These are phyloP conservation scores for Tragelaphus strepsiceros DNA, from an alignment of 2,113 vertebrate species.

Conservation along the genomic window DNA sequence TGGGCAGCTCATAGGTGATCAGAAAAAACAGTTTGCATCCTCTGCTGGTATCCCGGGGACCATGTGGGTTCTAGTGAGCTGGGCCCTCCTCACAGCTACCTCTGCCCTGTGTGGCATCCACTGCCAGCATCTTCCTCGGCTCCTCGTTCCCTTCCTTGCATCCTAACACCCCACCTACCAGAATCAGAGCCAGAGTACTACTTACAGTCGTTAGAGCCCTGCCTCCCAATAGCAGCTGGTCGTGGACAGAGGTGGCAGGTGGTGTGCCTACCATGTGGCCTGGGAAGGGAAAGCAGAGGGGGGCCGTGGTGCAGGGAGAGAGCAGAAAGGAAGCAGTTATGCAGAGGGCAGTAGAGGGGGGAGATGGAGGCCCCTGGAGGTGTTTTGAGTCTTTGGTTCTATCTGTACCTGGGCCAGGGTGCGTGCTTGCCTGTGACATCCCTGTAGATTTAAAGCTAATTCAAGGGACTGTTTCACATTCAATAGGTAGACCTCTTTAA, in stretches of 20 bases:
- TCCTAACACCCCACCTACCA: neutral
- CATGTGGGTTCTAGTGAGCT: neutral
- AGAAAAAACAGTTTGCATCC: neutral
- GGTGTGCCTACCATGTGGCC: neutral
- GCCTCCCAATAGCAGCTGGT: neutral
- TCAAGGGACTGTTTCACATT: neutral
- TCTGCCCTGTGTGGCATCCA: neutral
- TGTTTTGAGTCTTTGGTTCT: neutral
- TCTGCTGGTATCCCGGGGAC: neutral
- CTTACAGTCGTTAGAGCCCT: neutral
- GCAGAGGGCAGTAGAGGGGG: neutral
- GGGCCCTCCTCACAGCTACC: neutral
- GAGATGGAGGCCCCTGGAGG: neutral
- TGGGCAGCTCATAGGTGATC: neutral
- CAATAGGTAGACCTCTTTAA: neutral
- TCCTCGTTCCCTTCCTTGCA: neutral
- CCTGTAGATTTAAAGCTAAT: neutral
- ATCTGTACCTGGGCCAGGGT: neutral
- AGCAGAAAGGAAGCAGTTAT: neutral
- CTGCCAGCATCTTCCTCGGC: neutral
- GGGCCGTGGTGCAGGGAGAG: neutral
- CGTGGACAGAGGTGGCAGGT: neutral
- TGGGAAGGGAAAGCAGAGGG: neutral
- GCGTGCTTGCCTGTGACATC: neutral
- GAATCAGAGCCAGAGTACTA: neutral